These are phyloP conservation scores for Hippotragus niger DNA, from an alignment of 2,113 vertebrate genomes.

Conservation along the genomic window DNA sequence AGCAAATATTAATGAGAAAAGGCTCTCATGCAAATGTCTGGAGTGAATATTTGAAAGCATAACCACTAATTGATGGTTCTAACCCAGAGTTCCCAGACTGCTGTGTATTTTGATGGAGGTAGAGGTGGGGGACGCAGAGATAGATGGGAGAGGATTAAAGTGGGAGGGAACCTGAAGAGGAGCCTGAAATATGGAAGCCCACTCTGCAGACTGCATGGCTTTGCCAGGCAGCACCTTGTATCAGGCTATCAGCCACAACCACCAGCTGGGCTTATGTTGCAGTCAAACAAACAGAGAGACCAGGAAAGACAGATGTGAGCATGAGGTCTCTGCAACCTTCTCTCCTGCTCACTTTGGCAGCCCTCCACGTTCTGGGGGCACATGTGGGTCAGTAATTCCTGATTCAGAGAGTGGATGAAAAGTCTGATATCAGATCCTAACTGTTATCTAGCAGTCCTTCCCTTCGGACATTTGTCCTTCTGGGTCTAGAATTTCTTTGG, in stretches of 20 bases:
- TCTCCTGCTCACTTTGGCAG: neutral
- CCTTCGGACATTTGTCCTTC: neutral
- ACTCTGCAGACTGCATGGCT: neutral
- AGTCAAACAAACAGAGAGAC: neutral
- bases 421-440: neutral
- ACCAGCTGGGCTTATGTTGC: neutral
- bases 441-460: neutral
- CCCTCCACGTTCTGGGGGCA: neutral
- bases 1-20: conserved; percentile 10
- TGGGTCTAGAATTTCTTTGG: neutral
- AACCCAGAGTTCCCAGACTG: neutral
- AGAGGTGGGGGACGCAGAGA: accelerated
- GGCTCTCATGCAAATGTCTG: neutral
- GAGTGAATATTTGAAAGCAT: neutral
- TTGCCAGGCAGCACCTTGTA: neutral
- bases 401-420: neutral
- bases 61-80: neutral
- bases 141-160: neutral
- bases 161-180: neutral
- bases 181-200: neutral
- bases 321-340: neutral
- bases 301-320: neutral
- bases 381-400: neutral
- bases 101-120: neutral
- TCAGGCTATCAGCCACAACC: neutral